These are phyloP conservation scores for Brachionus manjavacas DNA, from an alignment of 1,140 invertebrate species.

Conservation along the genomic window DNA sequence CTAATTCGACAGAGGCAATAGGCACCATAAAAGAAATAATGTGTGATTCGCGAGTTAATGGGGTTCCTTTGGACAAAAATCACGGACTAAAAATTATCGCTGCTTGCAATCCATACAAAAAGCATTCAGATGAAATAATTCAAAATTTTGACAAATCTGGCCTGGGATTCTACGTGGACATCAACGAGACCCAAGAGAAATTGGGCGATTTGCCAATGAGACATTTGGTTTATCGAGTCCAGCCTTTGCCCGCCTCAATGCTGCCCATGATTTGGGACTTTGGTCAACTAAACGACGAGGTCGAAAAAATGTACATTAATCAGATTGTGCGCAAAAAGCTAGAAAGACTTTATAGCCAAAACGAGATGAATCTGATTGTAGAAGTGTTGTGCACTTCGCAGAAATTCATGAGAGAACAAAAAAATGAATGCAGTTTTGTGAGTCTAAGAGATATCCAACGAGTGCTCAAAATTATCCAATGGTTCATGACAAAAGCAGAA, in stretches of 20 bases:
- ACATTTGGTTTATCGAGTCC: conserved; percentile 51
- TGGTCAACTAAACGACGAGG: conserved; percentile 48
- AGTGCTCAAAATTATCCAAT: conserved; percentile 45
- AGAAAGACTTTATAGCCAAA: background rate
- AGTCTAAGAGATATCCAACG: conserved; percentile 53
- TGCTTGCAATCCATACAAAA: conserved; percentile 54
- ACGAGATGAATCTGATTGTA: conserved; percentile 43
- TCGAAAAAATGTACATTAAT: conserved; percentile 50
- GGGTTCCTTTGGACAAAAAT: conserved; percentile 45
- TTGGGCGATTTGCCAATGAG: conserved; percentile 52
- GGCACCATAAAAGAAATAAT: conserved; percentile 54
- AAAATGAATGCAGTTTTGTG: conserved; percentile 56
- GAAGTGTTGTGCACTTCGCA: conserved; percentile 48
- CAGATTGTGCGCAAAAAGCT: conserved; percentile 43
- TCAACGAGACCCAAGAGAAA: conserved; percentile 46
- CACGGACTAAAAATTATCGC: conserved; percentile 50
- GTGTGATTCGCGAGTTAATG: conserved; percentile 50
- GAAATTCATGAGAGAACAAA: conserved; percentile 49
- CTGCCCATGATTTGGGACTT: conserved; percentile 53
- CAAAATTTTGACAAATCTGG: conserved; percentile 50
- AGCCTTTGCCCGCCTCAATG: conserved; percentile 51
- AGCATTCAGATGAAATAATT: conserved; percentile 51
- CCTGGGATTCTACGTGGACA: conserved; percentile 50
- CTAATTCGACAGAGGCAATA: conserved; percentile 53
- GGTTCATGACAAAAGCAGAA: conserved; percentile 35